phyloP scores from a whole-genome alignment of 2,888 invertebrate species.

The Melangyna quadrimaculata region DNA sequence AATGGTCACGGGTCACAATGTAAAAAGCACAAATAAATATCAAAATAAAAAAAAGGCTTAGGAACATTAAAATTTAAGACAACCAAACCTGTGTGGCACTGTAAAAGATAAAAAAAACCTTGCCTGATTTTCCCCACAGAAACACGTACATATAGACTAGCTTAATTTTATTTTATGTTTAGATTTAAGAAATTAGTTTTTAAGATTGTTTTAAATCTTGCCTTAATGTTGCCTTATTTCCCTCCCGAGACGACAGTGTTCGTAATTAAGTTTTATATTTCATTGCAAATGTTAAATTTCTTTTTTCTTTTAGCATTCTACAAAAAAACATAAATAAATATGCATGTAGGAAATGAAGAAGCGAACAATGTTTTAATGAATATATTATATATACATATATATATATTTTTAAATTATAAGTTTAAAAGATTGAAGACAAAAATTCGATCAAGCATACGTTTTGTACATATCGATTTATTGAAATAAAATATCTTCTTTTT shows the following conservation, averaged over 20 bases:
- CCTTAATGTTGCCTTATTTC: constrained; percentile 74
- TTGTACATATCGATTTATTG: constrained; percentile 67
- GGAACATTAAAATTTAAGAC: constrained; percentile 10
- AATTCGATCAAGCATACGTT: constrained; percentile 38
- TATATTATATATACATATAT: constrained; percentile 40
- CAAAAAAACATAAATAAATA: background rate
- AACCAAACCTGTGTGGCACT: constrained; percentile 20
- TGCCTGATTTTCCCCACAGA: constrained; percentile 18
- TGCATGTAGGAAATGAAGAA: constrained; percentile 20
- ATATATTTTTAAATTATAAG: constrained; percentile 9
- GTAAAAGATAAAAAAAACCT: constrained; percentile 21
- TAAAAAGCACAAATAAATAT: constrained; percentile 67
- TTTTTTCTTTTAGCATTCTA: constrained; percentile 5
- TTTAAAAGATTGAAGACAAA: constrained; percentile 29
- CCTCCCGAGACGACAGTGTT: constrained; percentile 23
- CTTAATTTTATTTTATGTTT: constrained; percentile 50
- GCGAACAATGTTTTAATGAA: constrained; percentile 39
- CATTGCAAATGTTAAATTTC: constrained; percentile 40
- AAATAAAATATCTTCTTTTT: constrained; percentile 59
- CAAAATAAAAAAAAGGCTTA: constrained; percentile 38
- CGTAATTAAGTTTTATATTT: constrained; percentile 41
- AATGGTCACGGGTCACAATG: constrained; percentile 44
- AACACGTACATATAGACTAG: constrained; percentile 46
- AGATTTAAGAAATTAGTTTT: constrained; percentile 58
- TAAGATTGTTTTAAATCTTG: constrained; percentile 79